A percentile compares a stretch with the other conserved stretches of the same genome.
phyloP scores from a whole-genome alignment of 2,888 invertebrate species.

The Idaea aversata region DNA sequence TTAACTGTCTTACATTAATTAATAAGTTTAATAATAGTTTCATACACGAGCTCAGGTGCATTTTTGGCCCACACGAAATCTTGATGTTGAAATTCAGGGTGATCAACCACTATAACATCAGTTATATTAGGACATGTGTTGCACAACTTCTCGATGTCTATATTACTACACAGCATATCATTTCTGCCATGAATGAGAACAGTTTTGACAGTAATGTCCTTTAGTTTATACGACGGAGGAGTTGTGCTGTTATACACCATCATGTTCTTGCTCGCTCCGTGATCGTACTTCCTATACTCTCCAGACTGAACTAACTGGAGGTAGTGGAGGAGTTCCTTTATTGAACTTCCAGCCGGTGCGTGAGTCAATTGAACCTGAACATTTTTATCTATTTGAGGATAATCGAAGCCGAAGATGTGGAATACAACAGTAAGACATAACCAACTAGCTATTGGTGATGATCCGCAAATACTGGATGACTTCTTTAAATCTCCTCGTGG shows the following conservation, averaged over 20 bases:
- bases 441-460: not conserved
- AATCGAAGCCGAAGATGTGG: slow-evolving; percentile 33
- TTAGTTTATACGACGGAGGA: slow-evolving; percentile 15
- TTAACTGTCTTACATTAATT: not conserved
- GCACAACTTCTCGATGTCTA: slow-evolving; percentile 29
- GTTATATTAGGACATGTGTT: slow-evolving; percentile 30
- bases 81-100: slow-evolving; percentile 33
- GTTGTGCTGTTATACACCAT: slow-evolving; percentile 23
- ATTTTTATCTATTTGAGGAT: slow-evolving; percentile 27
- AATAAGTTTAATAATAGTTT: slow-evolving; percentile 14
- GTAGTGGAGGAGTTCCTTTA: slow-evolving; percentile 55
- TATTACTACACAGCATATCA: slow-evolving; percentile 32
- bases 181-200: slow-evolving; percentile 32
- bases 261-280: slow-evolving; percentile 30
- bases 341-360: slow-evolving; percentile 60
- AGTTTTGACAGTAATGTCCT: slow-evolving; percentile 27
- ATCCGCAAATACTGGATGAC: slow-evolving; percentile 12
- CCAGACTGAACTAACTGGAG: slow-evolving; percentile 33
- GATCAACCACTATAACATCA: slow-evolving; percentile 26
- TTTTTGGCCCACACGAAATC: slow-evolving; percentile 39
- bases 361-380: slow-evolving; percentile 29
- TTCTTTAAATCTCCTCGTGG: slow-evolving; percentile 11
- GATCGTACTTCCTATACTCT: slow-evolving; percentile 37
- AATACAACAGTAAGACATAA: slow-evolving; percentile 31
- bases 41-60: slow-evolving; percentile 26